phyloP scores from a whole-genome alignment of 1,140 invertebrate species.

The Heliconius hewitsoni region DNA sequence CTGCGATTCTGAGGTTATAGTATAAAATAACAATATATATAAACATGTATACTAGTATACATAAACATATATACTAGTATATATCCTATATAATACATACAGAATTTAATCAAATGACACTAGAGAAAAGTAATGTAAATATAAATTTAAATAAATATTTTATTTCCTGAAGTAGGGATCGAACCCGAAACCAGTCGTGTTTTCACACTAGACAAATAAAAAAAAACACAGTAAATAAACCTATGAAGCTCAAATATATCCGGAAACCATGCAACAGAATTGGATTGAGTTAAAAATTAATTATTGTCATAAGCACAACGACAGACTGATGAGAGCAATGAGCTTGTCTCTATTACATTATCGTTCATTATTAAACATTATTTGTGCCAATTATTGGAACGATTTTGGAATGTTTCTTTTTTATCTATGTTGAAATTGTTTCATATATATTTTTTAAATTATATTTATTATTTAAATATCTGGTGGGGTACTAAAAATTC shows the following conservation, averaged over 20 bases:
- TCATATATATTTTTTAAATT: not conserved
- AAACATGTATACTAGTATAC: too few species aligned
- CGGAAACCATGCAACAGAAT: not conserved
- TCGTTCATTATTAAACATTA: not conserved
- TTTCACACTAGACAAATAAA: too few species aligned
- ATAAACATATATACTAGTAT: too few species aligned
- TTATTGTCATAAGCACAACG: conserved; percentile 1
- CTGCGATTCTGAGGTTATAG: too few species aligned
- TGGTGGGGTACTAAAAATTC: too few species aligned
- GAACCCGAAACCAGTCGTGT: too few species aligned
- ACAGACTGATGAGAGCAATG: conserved; percentile 1
- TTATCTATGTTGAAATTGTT: not conserved
- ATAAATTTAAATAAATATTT: too few species aligned
- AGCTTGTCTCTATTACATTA: conserved; percentile 1
- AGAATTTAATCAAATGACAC: too few species aligned
- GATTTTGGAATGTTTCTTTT: not conserved
- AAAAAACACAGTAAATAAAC: not conserved
- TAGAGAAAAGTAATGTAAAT: too few species aligned
- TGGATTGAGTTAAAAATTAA: not conserved
- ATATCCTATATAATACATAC: too few species aligned
- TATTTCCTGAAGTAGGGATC: too few species aligned
- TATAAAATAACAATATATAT: too few species aligned
- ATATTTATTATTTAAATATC: not conserved
- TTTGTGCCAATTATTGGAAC: not conserved
- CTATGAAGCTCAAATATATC: not conserved